Conservation (phyloP, 2,113 vertebrate species). For the Genyomyrus donnyi region DNA sequence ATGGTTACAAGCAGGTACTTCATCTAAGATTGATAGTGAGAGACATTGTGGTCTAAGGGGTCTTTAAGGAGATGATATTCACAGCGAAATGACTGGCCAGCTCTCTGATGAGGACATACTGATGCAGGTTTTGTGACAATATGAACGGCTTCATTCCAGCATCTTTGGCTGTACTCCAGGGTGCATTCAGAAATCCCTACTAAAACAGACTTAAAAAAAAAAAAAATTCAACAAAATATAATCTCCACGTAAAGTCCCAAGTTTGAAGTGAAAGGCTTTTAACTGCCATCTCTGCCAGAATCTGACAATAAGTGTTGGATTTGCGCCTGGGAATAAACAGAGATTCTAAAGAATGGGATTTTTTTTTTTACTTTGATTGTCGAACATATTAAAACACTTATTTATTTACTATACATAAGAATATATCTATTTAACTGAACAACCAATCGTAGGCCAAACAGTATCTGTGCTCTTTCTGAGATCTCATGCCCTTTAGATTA, state of each 20-base stretch:
- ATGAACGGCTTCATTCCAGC: not conserved
- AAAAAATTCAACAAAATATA: not conserved
- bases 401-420: not conserved
- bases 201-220: conserved; percentile 1
- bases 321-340: conserved; percentile 12
- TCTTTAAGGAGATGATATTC: conserved; percentile 10
- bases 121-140: not conserved
- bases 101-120: not conserved
- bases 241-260: not conserved
- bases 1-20: conserved; percentile 19
- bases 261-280: not conserved
- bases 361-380: not conserved
- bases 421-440: not conserved
- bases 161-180: conserved; percentile 1
- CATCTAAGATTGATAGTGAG: conserved; percentile 18
- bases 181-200: not conserved
- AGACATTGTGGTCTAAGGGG: conserved; percentile 18
- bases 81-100: not conserved
- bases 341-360: not conserved
- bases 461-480: not conserved
- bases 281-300: not conserved
- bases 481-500: not conserved
- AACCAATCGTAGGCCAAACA: not conserved
- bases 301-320: not conserved
- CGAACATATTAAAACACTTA: not conserved